Evolutionary conservation across 1,140 invertebrate species (phyloP).

Genomic region (Thalassaphorura encarpata): DNA sequence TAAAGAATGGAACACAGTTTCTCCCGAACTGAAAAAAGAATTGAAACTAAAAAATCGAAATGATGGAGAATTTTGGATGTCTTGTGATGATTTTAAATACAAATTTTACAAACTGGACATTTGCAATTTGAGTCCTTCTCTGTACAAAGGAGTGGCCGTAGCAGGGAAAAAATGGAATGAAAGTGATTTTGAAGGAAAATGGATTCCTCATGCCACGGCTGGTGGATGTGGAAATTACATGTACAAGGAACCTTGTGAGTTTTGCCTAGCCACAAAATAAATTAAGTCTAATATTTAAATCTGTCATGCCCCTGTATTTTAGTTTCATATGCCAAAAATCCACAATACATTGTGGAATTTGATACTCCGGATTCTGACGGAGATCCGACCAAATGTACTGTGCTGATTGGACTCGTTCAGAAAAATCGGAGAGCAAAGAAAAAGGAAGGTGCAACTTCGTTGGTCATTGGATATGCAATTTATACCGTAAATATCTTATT

Average conservation of each 20-base stretch:
- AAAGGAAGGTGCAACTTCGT: slow-evolving; percentile 76
- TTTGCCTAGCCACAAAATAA: background rate
- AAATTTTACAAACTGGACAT: slow-evolving; percentile 76
- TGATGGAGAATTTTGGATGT: slow-evolving; percentile 99
- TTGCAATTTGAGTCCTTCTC: slow-evolving; percentile 79
- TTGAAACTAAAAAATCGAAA: slow-evolving; percentile 76
- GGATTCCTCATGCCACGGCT: slow-evolving; percentile 60
- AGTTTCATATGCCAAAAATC: slow-evolving; percentile 78
- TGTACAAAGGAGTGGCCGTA: slow-evolving; percentile 17
- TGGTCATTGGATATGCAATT: slow-evolving; percentile 92
- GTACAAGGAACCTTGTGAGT: slow-evolving; percentile 42
- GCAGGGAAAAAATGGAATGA: slow-evolving; percentile 69
- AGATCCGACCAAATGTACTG: slow-evolving; percentile 79
- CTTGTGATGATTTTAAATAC: slow-evolving; percentile 65
- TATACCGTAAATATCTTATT: slow-evolving; percentile 63
- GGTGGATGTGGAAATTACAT: slow-evolving; percentile 95
- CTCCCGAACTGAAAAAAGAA: slow-evolving; percentile 74
- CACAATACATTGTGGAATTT: slow-evolving; percentile 87
- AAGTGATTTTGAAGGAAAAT: slow-evolving; percentile 40
- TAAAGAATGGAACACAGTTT: slow-evolving; percentile 93
- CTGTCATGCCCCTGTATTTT: background rate
- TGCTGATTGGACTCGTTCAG: slow-evolving; percentile 85
- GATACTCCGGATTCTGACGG: slow-evolving; percentile 82
- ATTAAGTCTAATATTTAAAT: background rate
- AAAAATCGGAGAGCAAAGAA: slow-evolving; percentile 84